These are phyloP conservation scores for Hylomyscus alleni DNA, from an alignment of 2,797 vertebrate genomes.

Conservation along the genomic window DNA sequence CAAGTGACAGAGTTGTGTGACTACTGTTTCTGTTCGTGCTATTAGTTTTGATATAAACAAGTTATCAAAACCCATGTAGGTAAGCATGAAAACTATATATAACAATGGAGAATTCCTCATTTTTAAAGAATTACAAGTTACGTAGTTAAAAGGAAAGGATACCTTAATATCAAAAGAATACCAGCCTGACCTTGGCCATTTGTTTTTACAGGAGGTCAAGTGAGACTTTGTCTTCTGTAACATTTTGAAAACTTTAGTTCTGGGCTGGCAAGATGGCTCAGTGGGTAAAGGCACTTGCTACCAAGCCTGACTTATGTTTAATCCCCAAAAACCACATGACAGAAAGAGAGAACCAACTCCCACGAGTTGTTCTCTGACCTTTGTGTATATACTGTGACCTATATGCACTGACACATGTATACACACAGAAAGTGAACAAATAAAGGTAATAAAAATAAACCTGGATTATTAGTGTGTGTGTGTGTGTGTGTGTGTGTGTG, in stretches of 20 bases:
- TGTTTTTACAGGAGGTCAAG: background rate
- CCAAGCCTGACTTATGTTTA: too few species aligned
- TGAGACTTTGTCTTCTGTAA: constrained; percentile 28
- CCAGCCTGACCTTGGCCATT: background rate
- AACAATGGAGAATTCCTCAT: constrained; percentile 2
- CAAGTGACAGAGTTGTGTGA: constrained; percentile 29
- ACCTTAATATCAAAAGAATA: constrained; percentile 25
- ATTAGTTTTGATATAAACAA: constrained; percentile 51
- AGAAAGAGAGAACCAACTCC: background rate
- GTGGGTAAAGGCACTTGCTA: background rate
- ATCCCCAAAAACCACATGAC: background rate
- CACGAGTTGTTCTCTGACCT: background rate
- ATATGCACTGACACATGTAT: background rate
- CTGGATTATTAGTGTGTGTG: background rate
- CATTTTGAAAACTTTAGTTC: background rate
- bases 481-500: background rate
- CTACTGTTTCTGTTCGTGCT: constrained; percentile 31
- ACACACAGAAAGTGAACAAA: background rate
- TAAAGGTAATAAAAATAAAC: background rate
- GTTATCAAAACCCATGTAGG: background rate
- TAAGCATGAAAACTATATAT: constrained; percentile 37
- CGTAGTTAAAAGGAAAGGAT: background rate
- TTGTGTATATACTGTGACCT: background rate
- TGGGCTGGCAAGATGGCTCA: background rate
- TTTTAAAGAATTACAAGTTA: constrained; percentile 40